Evolutionary conservation across 2,888 invertebrate genomes (phyloP).

Genomic region (Didymodactylos carnosus): DNA sequence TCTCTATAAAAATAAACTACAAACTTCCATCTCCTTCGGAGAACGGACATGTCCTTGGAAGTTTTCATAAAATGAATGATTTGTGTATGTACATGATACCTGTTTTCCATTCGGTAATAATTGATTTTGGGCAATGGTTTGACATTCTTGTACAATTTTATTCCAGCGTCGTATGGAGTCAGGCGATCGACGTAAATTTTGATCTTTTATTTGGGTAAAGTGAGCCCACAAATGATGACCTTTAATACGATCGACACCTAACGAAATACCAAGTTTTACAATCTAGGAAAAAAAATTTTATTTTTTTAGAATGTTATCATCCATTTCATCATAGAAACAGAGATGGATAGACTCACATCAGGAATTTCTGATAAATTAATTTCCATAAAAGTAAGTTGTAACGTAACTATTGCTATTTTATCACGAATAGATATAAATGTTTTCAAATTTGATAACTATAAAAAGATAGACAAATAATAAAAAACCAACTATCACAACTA

Average conservation of each 20-base stretch:
- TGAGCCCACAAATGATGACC: not conserved
- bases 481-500: not conserved
- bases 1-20: too few relatives aligned
- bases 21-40: too few relatives aligned
- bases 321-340: not conserved
- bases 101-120: not conserved
- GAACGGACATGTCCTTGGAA: too few relatives aligned
- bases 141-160: not conserved
- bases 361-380: not conserved
- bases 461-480: not conserved
- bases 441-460: not conserved
- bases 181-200: not conserved
- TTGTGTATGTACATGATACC: too few relatives aligned
- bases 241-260: not conserved
- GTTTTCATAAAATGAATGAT: too few relatives aligned
- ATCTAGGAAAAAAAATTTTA: not conserved
- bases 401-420: not conserved
- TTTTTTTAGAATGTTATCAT: not conserved
- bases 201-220: not conserved
- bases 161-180: not conserved
- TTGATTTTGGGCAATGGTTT: not conserved
- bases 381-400: not conserved
- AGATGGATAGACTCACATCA: not conserved
- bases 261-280: not conserved
- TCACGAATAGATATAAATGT: not conserved